Percentiles rank a stretch among this genome's conserved stretches.
Conservation (phyloP, 2,888 invertebrate species). For the Brachypterus glaber region DNA sequence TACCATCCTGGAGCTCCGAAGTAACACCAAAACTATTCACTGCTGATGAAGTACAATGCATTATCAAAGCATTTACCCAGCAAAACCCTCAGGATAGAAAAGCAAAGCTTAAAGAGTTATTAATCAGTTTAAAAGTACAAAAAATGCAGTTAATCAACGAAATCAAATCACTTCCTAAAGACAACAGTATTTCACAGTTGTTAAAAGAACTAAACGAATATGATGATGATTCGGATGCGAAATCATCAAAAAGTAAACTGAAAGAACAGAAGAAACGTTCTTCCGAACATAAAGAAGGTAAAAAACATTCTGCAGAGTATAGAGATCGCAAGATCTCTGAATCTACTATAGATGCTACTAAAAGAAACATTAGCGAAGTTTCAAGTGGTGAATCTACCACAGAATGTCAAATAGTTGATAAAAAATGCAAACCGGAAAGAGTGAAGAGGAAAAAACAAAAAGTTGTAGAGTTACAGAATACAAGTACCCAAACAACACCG, state of each 20-base stretch:
- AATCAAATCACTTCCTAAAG: slow-evolving; percentile 29
- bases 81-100: slow-evolving; percentile 20
- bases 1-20: no score
- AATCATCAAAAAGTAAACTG: slow-evolving; percentile 9
- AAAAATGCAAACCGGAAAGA: slow-evolving; percentile 1
- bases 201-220: slow-evolving; percentile 19
- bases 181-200: slow-evolving; percentile 26
- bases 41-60: slow-evolving; percentile 26
- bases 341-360: no score
- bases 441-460: slow-evolving; percentile 9
- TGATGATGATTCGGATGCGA: slow-evolving; percentile 19
- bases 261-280: slow-evolving; percentile 12
- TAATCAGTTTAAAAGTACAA: slow-evolving; percentile 35
- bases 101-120: slow-evolving; percentile 31
- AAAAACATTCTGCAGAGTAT: no score
- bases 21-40: slow-evolving; percentile 23
- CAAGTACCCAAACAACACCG: slow-evolving; percentile 37
- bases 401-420: no score
- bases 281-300: neutral
- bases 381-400: no score
- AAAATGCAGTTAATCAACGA: slow-evolving; percentile 36
- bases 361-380: no score
- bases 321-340: no score
- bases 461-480: slow-evolving; percentile 33
- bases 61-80: slow-evolving; percentile 21